Base-by-base conservation (phyloP, 2,888 invertebrate genomes). In the Cheilosia urbana region DNA sequence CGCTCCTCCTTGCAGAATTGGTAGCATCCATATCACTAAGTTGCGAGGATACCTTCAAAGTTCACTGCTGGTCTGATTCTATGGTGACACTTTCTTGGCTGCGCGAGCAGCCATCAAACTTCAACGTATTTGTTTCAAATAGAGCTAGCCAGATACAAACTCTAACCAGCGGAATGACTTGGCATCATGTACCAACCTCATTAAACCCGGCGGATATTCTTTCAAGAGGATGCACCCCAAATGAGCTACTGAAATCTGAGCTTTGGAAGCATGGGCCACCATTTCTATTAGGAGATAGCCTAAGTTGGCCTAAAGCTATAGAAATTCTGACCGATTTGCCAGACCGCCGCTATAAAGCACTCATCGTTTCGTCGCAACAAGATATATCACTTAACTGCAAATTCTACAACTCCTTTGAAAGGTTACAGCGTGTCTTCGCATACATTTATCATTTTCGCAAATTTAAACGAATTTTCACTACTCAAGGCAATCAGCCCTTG, bases 101-200 rank as follows among this genome's bases (percentile, higher is more conserved):
- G 11, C n/a, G n/a, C n/a, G n/a, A n/a, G n/a, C n/a, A n/a, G n/a
- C n/a, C n/a, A n/a, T n/a, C n/a, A n/a, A n/a, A n/a, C n/a, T n/a
- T n/a, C n/a, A n/a, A n/a, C n/a, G n/a, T n/a, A n/a, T n/a, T 88
- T 30, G 82, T 88, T 1, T 49, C 72, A 27, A 73, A 73, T 27
- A 53, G 55, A 63, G 62, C 55, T 0, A 53, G 19, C 45, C 17
- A 49, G 3, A 85, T 83, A 49, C 87, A 88, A 78, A 17, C 60
- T 1, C 30, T 69, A n/a, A 81, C 19, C 7, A 30, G 7, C 7
- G 30, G 30, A 6, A 30, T 30, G 30, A 30, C 30, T 30, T 30
- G 7, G 30, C 30, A 30, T 30, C 7, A 30, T 30, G 30, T 30
- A 2, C 30, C 30, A 30, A 30, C 30, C 6, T 30, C 30, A 30